phyloP scores from a whole-genome alignment of 2,888 invertebrate genomes.

The Drosophila subquinaria region DNA sequence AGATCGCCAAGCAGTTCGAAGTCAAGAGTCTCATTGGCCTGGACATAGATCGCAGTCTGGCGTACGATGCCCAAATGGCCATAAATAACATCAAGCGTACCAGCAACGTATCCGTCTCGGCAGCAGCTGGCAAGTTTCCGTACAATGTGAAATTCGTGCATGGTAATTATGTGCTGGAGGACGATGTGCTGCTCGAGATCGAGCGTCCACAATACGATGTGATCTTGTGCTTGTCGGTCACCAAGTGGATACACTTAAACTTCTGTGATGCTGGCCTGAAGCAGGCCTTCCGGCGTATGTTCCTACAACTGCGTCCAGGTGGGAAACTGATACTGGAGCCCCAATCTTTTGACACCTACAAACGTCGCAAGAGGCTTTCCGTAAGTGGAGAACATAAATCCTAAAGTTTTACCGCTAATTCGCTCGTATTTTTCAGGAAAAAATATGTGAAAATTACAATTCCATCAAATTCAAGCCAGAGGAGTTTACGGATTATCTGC shows the following conservation, averaged over 20 bases:
- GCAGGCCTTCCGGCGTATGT: slow-evolving; percentile 92
- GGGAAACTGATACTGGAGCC: slow-evolving; percentile 93
- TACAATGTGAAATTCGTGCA: slow-evolving; percentile 91
- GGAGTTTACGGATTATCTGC: slow-evolving; percentile 89
- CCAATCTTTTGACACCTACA: slow-evolving; percentile 93
- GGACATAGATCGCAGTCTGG: slow-evolving; percentile 92
- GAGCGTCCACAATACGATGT: slow-evolving; percentile 93
- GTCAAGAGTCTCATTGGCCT: slow-evolving; percentile 91
- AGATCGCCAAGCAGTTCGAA: slow-evolving; percentile 90
- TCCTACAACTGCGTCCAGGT: slow-evolving; percentile 90
- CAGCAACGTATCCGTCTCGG: slow-evolving; percentile 42
- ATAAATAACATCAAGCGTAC: slow-evolving; percentile 58
- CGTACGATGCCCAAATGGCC: slow-evolving; percentile 84
- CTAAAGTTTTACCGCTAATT: neutral
- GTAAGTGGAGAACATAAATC: slow-evolving; percentile 82
- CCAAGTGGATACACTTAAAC: slow-evolving; percentile 97
- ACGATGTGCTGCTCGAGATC: slow-evolving; percentile 90
- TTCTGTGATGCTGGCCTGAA: slow-evolving; percentile 94
- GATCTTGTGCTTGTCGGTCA: slow-evolving; percentile 93
- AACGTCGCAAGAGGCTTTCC: slow-evolving; percentile 89
- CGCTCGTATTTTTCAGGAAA: slow-evolving; percentile 36
- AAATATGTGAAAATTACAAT: slow-evolving; percentile 85
- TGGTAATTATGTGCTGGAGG: slow-evolving; percentile 93
- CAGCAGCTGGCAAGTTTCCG: slow-evolving; percentile 87
- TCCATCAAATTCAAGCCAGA: slow-evolving; percentile 89